Conservation (phyloP, 2,113 vertebrate species). For the human region GRCh38 chr2:159218001-159218500, state of each 20-base stretch:
- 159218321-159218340: not conserved
- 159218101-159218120: not conserved
- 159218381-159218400: rapidly evolving
- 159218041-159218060: not conserved
- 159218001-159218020: not conserved
- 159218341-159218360: not conserved
- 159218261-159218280: not conserved
- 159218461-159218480: not conserved
- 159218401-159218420: not conserved
- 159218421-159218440: not conserved
- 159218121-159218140: not conserved
- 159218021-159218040: not conserved
- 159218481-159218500: not conserved
- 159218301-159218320: not conserved
- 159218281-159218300: rapidly evolving
- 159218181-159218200: not conserved
- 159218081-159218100: not conserved
- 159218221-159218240: not conserved
- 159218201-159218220: not conserved
- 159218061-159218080: too few relatives aligned
- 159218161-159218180: not conserved
- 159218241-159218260: not conserved
- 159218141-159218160: not conserved
- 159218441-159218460: not conserved
- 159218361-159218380: not conserved